Conservation (phyloP, 2,888 invertebrate genomes). For the Parochlus steinenii region DNA sequence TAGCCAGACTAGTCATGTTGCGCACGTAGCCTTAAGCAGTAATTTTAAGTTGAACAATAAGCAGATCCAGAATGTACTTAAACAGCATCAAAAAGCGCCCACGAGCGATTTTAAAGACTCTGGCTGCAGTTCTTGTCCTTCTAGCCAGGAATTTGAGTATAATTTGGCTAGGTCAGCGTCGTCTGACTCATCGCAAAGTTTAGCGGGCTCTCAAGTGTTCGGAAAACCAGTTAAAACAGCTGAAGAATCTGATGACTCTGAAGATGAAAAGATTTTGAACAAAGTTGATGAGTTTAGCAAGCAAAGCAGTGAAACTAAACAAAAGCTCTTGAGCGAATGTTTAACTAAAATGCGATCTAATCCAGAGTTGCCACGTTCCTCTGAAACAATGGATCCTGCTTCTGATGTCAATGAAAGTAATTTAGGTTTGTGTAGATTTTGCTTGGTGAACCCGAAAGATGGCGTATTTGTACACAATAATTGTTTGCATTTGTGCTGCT, state of each 20-base stretch:
- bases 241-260: conserved; percentile 7
- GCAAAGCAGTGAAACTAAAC: background rate
- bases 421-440: conserved; percentile 37
- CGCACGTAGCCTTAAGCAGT: no score
- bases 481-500: conserved; percentile 50
- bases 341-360: conserved; percentile 1
- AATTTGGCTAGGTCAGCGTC: conserved; percentile 7
- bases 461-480: conserved; percentile 51
- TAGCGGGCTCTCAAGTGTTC: conserved; percentile 5
- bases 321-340: no score
- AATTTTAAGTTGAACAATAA: conserved; percentile 11
- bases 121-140: conserved; percentile 18
- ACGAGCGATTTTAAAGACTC: conserved; percentile 17
- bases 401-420: conserved; percentile 11
- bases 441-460: conserved; percentile 43
- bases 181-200: conserved; percentile 8
- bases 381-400: background rate
- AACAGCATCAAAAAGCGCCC: conserved; percentile 1
- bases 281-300: conserved; percentile 9
- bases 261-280: conserved; percentile 6
- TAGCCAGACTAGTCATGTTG: background rate
- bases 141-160: conserved; percentile 17
- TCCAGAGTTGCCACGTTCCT: background rate
- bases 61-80: conserved; percentile 9
- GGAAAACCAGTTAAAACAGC: no score